Base-by-base conservation (phyloP, 1,140 invertebrate species). In the Rhysida immarginata region DNA sequence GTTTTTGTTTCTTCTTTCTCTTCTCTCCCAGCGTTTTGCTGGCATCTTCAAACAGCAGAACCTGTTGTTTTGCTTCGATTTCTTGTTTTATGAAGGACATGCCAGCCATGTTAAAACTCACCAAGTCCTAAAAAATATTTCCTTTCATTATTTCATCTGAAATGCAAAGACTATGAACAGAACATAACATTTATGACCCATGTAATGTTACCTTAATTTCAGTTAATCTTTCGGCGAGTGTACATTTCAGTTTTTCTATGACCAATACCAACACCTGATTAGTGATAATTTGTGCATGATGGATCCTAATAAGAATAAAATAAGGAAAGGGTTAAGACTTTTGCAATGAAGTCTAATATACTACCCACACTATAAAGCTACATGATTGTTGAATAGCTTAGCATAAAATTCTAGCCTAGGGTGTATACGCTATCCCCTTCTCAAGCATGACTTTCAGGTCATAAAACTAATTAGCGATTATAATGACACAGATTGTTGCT, bases 21-120 rank as follows among this genome's bases (percentile, higher is more conserved):
- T 78, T 81, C 25, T 81, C 74, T 59, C 80, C 81, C 21, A 77
- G 76, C 50, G 75, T 76, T 57, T 75, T 70, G 1, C 80, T 81
- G 1, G 87, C 84, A 67, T 93, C 90, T 55, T 72, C 75, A 72
- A 97, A 97, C 57, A 94, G 72, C 63, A 82, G 79, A 16, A 89
- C 77, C 52, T 83, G 80, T 61, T 90, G 80, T n/a, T 77, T 73
- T 59, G 82, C 78, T 70, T 95, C 91, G n/a, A 87, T 73, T 56
- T 83, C 74, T 46, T 80, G 73, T 66, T 87, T 81, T 14, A 90
- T 62, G 65, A 87, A 82, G 53, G 81, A 74, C 60, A 96, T 72
- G 0, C 83, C 89, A 67, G 89, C 83, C 48, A 87, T 69, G 74
- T 97, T 98, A 66, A 83, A 87, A 2, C 90, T 92, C 53, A 92